Evolutionary conservation across 2,113 vertebrate genomes (phyloP), one percentile per base, ranked within the genome.

Genomic region (Pelusios castaneus): DNA sequence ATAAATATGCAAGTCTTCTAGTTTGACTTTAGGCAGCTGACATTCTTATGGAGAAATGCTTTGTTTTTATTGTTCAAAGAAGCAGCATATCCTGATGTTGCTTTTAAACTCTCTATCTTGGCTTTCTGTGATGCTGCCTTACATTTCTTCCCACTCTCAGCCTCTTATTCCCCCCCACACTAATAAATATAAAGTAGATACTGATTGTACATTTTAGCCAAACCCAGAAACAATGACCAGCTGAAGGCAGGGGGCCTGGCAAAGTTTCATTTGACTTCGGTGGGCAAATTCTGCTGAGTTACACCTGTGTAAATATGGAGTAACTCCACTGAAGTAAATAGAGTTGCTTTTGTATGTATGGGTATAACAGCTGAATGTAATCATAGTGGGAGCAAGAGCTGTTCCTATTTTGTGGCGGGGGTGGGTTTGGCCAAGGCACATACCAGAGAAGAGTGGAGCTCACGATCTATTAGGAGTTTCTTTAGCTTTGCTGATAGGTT

Each of bases 1-100:
- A 82, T 85, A 96, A 95, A 94, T 88, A 92, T 41, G 85, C 58
- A 94, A 67, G 38, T 87, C 70, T 88, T 41, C 79, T 12, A 83
- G 78, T 88, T 95, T 12, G 1, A 83, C 41, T 89, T 82, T 19
- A 52, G 87, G 78, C 87, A 94, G 79, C 83, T 88, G 82, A 52
- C 41, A 58, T 96, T 95, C 49, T 94, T 96, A 55, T 87, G 80
- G 86, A 95, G 80, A 86, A 89, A 45, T 60, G 81, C 63, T 97
- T 87, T 94, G 38, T 91, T 97, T 93, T 93, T 96, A 63, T 93
- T 93, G 79, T 91, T 88, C 78, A 79, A n/a, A 95, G n/a, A 87
- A 55, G n/a, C 82, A 89, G 83, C 84, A 47, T 19, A 63, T 60
- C 92, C 90, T 79, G 85, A 73, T 89, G 86, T 55, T 92, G 52